Evolutionary conservation across 1,140 invertebrate genomes (phyloP), one percentile per base, ranked within the genome.

Genomic region (Reticulitermes speratus): DNA sequence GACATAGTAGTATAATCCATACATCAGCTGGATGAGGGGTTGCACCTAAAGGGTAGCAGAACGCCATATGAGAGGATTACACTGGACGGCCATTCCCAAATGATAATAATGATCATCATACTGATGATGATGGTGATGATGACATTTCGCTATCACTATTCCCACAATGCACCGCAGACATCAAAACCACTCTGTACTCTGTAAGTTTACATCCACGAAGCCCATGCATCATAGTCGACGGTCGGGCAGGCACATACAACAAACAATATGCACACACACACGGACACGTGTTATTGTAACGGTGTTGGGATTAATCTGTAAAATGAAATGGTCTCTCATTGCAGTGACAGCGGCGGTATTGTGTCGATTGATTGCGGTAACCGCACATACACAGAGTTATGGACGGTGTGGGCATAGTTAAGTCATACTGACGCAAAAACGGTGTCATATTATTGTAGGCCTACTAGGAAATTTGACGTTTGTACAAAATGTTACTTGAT

Each of bases 101-200:
- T 83, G 85, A 83, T 44, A 45, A 83, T 83, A 45, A 84, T 84
- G 83, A 84, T 52, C 44, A 84, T 52, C 44, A 84, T 52, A 23
- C 44, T 16, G 83, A 84, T 44, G 83, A 84, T 44, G 83, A 52
- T 52, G 83, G 48, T 84, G 83, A 84, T 84, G 83, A 86, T 86
- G 86, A 86, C 86, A 86, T 86, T 86, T 83, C 83, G 52, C 82
- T 84, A 84, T 86, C 86, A 86, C 83, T 86, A 86, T 86, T 86
- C 86, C 85, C 85, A 86, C 85, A 86, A 86, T 86, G 85, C 85
- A 59, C 52, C 65, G 45, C 85, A 86, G 81, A 86, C 85, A 86
- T 86, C 85, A 86, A 86, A 86, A 86, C 85, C 85, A 86, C 55
- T 84, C 48, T 32, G 84, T 32, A 75, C 65, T 75, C 65, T 75